phyloP scores from a whole-genome alignment of 1,140 invertebrate species.

The Hyles vespertilio region DNA sequence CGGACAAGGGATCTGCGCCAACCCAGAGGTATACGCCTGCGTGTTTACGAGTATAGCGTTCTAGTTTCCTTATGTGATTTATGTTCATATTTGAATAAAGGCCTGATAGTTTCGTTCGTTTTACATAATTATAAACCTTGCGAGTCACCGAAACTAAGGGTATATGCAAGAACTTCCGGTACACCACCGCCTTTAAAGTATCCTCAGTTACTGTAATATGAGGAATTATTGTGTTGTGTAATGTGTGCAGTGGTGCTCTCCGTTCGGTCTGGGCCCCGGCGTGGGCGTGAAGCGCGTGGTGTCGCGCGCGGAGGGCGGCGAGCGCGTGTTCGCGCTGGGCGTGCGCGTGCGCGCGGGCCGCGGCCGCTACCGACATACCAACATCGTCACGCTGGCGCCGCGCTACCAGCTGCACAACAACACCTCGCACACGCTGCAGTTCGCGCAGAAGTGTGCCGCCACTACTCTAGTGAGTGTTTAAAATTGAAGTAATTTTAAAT shows the following conservation, averaged over 20 bases:
- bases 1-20: slow-evolving; percentile 81
- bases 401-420: slow-evolving; percentile 95
- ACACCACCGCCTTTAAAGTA: too few species aligned
- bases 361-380: slow-evolving; percentile 92
- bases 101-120: too few species aligned
- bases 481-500: too few species aligned
- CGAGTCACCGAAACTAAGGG: too few species aligned
- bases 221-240: neutral
- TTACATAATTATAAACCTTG: too few species aligned
- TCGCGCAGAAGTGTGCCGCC: slow-evolving; percentile 90
- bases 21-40: slow-evolving; percentile 71
- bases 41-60: neutral
- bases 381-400: slow-evolving; percentile 94
- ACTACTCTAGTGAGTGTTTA: slow-evolving; percentile 69
- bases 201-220: too few species aligned
- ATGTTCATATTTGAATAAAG: too few species aligned
- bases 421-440: slow-evolving; percentile 87
- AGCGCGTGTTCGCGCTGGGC: slow-evolving; percentile 86
- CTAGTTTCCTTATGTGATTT: too few species aligned
- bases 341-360: slow-evolving; percentile 91
- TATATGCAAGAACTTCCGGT: too few species aligned
- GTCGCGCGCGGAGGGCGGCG: slow-evolving; percentile 71
- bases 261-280: slow-evolving; percentile 88
- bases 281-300: slow-evolving; percentile 77
- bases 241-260: slow-evolving; percentile 83